Base-by-base conservation (phyloP, 2,888 invertebrate genomes). In the Drosophila leonis region DNA sequence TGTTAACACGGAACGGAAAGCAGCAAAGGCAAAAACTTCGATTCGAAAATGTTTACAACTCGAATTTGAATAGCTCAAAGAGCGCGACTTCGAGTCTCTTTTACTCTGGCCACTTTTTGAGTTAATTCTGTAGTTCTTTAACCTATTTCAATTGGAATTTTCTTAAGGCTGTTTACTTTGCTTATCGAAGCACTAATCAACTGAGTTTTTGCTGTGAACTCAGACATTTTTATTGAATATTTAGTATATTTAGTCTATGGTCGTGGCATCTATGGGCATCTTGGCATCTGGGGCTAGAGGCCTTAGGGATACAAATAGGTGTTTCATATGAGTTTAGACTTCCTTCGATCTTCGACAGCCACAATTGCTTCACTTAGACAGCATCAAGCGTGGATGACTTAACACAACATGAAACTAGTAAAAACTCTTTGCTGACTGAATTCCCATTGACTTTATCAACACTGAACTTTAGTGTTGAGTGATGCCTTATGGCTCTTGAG, bases 1-100 rank as follows among this genome's bases (percentile, higher is more conserved):
- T 79, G 79, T 75, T 66, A 78, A 60, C 75, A 75, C 57, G 49
- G 48, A 61, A 37, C 9, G 15, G 6, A 24, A 52, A 15, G 12
- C 18, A 29, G 18, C 5, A 20, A n/a, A 27, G 12, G 29, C 10
- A 29, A 29, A 29, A n/a, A 48, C n/a, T 9, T 46, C 27, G 1
- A 48, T 15, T 27, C 13, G 46, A 3, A 24, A 13, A 44, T 24
- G 13, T 24, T 44, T 24, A 27, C 15, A 46, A 31, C 12, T 31
- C 4, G 10, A 6, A 49, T 29, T 48, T n/a, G 29, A 46, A 46
- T 27, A 15, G 24, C 24, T 8, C 15, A 0, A 9, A 46, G 44
- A 27, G 29, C 12, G 12, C 10, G 27, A 46, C 15, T 46, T 46
- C 3, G 10, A n/a, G n/a, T 9, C n/a, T 0, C 6, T 6, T 49